Evolutionary conservation across 2,113 vertebrate species (phyloP), one percentile per base, ranked within the genome.

Genomic region (Australoheros scitulus): DNA sequence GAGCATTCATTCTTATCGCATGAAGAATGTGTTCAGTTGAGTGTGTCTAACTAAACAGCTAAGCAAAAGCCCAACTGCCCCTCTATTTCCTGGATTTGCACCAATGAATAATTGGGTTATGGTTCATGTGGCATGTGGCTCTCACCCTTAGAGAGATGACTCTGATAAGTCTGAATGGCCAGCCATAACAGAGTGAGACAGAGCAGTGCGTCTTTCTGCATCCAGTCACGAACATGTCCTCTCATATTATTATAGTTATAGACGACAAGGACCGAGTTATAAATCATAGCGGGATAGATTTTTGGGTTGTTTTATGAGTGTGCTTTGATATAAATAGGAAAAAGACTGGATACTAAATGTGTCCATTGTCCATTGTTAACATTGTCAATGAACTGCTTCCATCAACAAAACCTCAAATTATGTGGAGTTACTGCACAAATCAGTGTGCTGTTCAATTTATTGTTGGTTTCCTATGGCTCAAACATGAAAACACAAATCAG

Each of bases 81-180:
- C 61, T 65, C 41, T 26, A 57, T 79, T 84, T 86, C 59, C 57
- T 59, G 38, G 59, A 81, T 84, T 81, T 86, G 81, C 82, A 85
- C 79, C 80, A 76, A 32, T 91, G 86, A 92, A 91, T 88, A 91
- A 88, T 85, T 89, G 76, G 85, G 85, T 92, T 88, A 90, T n/a
- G 83, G 87, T 91, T 89, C 79, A 89, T 83, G 80, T 82, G 83
- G 85, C 75, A 83, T 82, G 88, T 81, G 38, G 80, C 76, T 70
- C 59, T 32, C n/a, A 13, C 60, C 43, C 84, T 79, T 72, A 59
- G 79, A 80, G 55, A 61, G 82, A 72, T 24, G 59, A 32, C 65
- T 78, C 60, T 65, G 84, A 86, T 77, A 75, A 85, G 70, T 81
- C 65, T 20, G 83, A 81, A 55, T 32, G 76, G 81, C 47, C 87